These are phyloP conservation scores for Ctenopoma multispine DNA, from an alignment of 2,797 vertebrate genomes.

Conservation along the genomic window DNA sequence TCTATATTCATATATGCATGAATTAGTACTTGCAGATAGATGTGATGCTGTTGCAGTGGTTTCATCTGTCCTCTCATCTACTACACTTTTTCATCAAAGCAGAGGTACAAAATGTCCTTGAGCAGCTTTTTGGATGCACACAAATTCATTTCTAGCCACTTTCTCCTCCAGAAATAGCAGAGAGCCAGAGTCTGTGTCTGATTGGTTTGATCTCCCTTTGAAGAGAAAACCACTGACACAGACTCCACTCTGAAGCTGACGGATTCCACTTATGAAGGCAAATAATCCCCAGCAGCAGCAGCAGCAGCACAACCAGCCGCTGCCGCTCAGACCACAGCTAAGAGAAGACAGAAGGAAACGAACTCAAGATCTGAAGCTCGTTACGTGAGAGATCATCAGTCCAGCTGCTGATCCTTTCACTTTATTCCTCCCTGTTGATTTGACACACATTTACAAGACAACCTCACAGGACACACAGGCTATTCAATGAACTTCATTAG, in stretches of 20 bases:
- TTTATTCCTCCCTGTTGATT: neutral
- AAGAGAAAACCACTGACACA: neutral
- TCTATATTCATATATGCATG: too few relatives aligned
- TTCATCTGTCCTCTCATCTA: neutral
- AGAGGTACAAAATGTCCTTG: neutral
- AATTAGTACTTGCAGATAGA: too few relatives aligned
- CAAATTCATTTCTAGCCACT: conserved; percentile 4
- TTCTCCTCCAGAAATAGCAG: neutral
- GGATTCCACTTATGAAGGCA: conserved; percentile 5
- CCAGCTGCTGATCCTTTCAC: too few relatives aligned
- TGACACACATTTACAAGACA: neutral
- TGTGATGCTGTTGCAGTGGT: neutral
- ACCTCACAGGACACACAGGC: neutral
- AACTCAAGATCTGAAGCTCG: neutral
- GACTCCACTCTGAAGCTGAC: neutral
- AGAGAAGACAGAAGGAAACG: neutral
- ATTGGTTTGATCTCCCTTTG: conserved; percentile 26
- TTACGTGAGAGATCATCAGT: too few relatives aligned
- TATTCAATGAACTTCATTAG: too few relatives aligned
- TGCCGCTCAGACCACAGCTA: neutral
- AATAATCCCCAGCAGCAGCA: neutral
- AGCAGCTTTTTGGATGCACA: conserved; percentile 11
- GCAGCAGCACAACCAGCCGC: neutral
- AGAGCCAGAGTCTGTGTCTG: conserved; percentile 2
- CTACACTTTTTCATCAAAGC: neutral